These are phyloP conservation scores for Yponomeuta cagnagella DNA, from an alignment of 2,888 invertebrate species.

Conservation along the genomic window DNA sequence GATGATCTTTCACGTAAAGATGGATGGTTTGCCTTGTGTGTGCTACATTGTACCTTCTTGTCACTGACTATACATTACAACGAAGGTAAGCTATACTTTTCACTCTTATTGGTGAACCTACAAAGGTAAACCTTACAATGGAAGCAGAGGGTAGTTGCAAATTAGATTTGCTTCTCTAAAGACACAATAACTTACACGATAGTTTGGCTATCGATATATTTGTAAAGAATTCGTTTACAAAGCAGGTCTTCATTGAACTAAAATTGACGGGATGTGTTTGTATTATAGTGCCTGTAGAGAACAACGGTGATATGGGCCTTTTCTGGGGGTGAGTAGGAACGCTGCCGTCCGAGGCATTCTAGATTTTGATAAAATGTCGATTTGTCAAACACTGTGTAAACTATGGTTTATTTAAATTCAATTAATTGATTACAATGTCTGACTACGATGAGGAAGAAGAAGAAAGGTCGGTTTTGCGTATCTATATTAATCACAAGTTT, in stretches of 20 bases:
- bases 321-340: neutral
- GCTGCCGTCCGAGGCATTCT: neutral
- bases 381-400: neutral
- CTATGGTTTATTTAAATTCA: neutral
- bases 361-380: neutral
- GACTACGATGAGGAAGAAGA: neutral
- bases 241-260: neutral
- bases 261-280: neutral
- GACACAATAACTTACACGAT: too few species aligned
- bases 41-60: too few species aligned
- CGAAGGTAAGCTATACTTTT: too few species aligned
- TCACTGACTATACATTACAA: too few species aligned
- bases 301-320: neutral
- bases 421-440: neutral
- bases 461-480: neutral
- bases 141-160: too few species aligned
- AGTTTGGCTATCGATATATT: neutral
- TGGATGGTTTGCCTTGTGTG: too few species aligned
- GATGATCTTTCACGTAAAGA: too few species aligned
- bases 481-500: neutral
- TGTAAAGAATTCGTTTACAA: neutral
- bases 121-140: too few species aligned
- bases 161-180: too few species aligned
- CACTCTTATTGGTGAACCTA: too few species aligned
- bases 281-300: neutral